phyloP scores from a whole-genome alignment of 2,113 vertebrate species.

The Hepsetus odoe region DNA sequence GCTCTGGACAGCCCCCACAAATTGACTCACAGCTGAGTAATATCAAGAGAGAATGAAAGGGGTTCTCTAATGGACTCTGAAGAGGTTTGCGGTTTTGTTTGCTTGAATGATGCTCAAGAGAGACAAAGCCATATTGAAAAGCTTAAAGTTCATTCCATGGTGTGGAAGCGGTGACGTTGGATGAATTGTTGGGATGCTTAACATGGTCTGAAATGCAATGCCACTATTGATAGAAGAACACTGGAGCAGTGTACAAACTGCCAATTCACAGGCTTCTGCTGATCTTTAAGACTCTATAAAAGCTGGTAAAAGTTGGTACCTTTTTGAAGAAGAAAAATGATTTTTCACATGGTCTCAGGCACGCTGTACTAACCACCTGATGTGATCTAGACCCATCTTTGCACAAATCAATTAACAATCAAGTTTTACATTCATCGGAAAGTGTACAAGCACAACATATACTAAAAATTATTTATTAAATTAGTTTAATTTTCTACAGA shows the following conservation, averaged over 20 bases:
- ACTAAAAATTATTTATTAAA: slow-evolving; percentile 28
- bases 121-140: slow-evolving; percentile 35
- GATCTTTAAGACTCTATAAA: slow-evolving; percentile 23
- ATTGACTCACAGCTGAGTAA: slow-evolving; percentile 69
- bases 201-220: neutral
- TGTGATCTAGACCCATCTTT: slow-evolving; percentile 27
- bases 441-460: slow-evolving; percentile 27
- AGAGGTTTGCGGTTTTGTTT: too few relatives aligned
- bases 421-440: neutral
- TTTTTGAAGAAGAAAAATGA: too few relatives aligned
- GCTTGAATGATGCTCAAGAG: too few relatives aligned
- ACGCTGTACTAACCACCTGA: neutral
- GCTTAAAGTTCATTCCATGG: neutral
- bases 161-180: neutral
- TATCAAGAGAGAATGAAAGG: slow-evolving; percentile 79
- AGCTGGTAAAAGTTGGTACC: neutral
- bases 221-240: neutral
- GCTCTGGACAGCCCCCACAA: slow-evolving; percentile 63
- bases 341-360: neutral
- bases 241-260: neutral
- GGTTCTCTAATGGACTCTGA: slow-evolving; percentile 45
- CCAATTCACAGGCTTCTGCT: neutral
- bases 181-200: neutral
- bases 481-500: slow-evolving; percentile 33
- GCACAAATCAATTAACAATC: slow-evolving; percentile 41